phyloP scores from a whole-genome alignment of 2,797 vertebrate species.

The Columba guinea region DNA sequence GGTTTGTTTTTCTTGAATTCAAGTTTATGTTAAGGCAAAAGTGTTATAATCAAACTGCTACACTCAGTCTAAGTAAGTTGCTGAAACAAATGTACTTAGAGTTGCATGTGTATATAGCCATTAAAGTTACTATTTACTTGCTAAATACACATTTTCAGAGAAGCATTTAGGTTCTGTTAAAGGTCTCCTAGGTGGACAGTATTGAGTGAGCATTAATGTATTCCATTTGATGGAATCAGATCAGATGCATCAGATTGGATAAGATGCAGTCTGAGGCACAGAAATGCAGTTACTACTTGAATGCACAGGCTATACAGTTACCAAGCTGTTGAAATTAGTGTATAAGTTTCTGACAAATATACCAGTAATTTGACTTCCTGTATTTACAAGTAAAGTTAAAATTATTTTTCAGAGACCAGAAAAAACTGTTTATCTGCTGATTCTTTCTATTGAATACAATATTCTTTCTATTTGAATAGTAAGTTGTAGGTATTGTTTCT shows the following conservation, averaged over 20 bases:
- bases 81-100: background rate
- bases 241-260: background rate
- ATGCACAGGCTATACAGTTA: background rate
- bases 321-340: background rate
- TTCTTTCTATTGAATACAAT: background rate
- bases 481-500: background rate
- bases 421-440: background rate
- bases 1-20: slow-evolving; percentile 73
- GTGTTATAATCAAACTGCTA: background rate
- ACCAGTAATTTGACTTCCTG: background rate
- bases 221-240: background rate
- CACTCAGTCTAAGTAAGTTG: accelerated
- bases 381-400: background rate
- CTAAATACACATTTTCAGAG: background rate
- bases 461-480: background rate
- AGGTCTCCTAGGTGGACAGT: background rate
- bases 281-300: background rate
- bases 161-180: background rate
- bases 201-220: background rate
- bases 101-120: background rate
- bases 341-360: background rate
- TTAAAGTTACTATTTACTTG: background rate
- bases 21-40: slow-evolving; percentile 16
- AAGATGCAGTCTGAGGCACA: background rate
- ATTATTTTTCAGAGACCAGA: background rate